Evolutionary conservation across 2,888 invertebrate species (phyloP), one percentile per base, ranked within the genome.

Genomic region (Drepanosiphum platanoidis): DNA sequence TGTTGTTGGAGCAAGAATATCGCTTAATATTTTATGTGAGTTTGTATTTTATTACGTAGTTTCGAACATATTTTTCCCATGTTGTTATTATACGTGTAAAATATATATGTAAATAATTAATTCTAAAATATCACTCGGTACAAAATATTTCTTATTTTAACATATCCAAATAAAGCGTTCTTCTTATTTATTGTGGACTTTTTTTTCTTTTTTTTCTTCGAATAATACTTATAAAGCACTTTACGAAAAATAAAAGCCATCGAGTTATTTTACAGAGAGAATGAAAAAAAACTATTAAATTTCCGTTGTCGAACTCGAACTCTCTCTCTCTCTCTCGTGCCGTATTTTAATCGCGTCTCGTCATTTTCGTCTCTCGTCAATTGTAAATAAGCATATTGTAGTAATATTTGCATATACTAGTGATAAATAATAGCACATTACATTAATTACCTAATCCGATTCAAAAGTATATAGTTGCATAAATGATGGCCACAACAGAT

Each of bases 91-190:
- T 52, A 74, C 11, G 15, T 70, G 70, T 80, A 52, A 30, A 80
- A 70, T 52, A 70, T 34, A 34, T 81, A 70, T 71, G 71, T 58
- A 61, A 81, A 81, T 81, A 58, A 81, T 81, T 81, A 81, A 71
- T 81, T 61, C 81, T 71, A 61, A 81, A 71, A 58, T 81, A 81
- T 81, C 58, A 39, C 58, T 80, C 4, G 52, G 27, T 71, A 71
- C 30, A 61, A 81, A 39, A 64, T 27, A 39, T 30, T 64, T 52
- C n/a, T 13, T 27, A 36, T 74, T 74, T 52, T 13, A 52, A 52
- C 74, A 34, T 77, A 36, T 8, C 75, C 61, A 61, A 77, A 77
- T 77, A 61, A 61, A 77, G n/a, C 27, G 13, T 77, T 77, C 22
- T 61, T 34, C 13, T 46, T 34, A 9, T 27, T 77, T 39, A 61